These are phyloP conservation scores for Acromyrmex echinatior DNA, from an alignment of 1,140 invertebrate genomes.

Conservation along the genomic window DNA sequence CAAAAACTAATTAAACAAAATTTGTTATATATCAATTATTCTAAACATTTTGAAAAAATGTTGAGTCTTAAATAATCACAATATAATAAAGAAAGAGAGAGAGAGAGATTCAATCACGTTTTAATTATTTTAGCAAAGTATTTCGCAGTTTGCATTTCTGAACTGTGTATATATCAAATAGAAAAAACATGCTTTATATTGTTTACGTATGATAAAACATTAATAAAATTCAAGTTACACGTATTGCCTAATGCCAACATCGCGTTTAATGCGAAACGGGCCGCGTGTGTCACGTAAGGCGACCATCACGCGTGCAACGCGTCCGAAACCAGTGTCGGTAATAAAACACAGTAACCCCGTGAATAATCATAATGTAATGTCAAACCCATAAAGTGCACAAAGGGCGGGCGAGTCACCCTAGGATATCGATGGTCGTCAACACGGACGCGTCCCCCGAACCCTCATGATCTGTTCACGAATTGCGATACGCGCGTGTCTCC, in stretches of 20 bases:
- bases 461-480: slow-evolving; percentile 70
- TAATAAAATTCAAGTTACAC: slow-evolving; percentile 46
- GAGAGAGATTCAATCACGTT: not conserved
- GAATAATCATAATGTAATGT: slow-evolving; percentile 85
- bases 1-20: not conserved
- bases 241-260: slow-evolving; percentile 13
- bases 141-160: not conserved
- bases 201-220: not conserved
- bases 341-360: slow-evolving; percentile 86
- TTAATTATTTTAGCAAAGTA: not conserved
- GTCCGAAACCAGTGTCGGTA: slow-evolving; percentile 64
- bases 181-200: not conserved
- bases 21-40: not conserved
- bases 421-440: slow-evolving; percentile 58
- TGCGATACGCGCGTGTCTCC: slow-evolving; percentile 76
- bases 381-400: slow-evolving; percentile 85
- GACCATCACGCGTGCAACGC: slow-evolving; percentile 40
- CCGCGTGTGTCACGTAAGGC: slow-evolving; percentile 34
- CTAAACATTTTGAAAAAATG: not conserved
- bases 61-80: not conserved
- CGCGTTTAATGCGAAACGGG: slow-evolving; percentile 35
- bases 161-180: not conserved
- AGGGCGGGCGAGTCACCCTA: slow-evolving; percentile 71
- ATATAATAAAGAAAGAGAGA: not conserved
- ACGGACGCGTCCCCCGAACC: slow-evolving; percentile 28